A percentile compares a stretch with the other conserved stretches of the same genome.
phyloP scores from a whole-genome alignment of 2,797 vertebrate species.

The Ambastaia sidthimunki region DNA sequence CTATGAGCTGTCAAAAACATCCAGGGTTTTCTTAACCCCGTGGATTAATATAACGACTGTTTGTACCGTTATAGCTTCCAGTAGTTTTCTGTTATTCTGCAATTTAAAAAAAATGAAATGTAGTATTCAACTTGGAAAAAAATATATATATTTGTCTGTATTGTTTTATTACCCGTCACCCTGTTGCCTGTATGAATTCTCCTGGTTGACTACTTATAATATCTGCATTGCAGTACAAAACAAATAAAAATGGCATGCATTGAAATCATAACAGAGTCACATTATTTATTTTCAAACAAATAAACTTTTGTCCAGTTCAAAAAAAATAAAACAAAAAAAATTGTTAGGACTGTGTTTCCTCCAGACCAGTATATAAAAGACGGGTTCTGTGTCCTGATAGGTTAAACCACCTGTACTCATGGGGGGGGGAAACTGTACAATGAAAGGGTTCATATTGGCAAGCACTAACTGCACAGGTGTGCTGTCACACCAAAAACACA shows the following conservation, averaged over 20 bases:
- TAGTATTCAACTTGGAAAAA: too few relatives aligned
- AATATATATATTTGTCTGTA: background rate
- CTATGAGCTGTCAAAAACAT: conserved; percentile 10
- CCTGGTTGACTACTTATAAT: conserved; percentile 2
- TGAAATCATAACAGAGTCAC: conserved; percentile 82
- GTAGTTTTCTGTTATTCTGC: background rate
- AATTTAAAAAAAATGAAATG: too few relatives aligned
- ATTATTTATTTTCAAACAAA: conserved; percentile 88
- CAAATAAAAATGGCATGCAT: conserved; percentile 73
- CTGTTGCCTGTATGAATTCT: background rate
- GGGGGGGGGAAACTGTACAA: conserved; percentile 84
- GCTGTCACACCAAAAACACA: conserved; percentile 78
- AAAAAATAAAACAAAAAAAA: conserved; percentile 73
- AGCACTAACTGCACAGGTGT: conserved; percentile 83
- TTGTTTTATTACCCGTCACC: conserved; percentile 34
- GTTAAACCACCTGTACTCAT: conserved; percentile 76
- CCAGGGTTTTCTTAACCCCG: background rate
- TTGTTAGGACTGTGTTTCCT: conserved; percentile 76
- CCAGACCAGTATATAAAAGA: conserved; percentile 79
- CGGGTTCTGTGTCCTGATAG: conserved; percentile 76
- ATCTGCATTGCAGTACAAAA: conserved; percentile 29
- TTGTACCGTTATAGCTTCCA: background rate
- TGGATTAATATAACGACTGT: background rate
- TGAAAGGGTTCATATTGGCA: conserved; percentile 81
- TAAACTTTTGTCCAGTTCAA: conserved; percentile 84